phyloP scores from a whole-genome alignment of 2,113 vertebrate genomes.

The Labeo rohita region DNA sequence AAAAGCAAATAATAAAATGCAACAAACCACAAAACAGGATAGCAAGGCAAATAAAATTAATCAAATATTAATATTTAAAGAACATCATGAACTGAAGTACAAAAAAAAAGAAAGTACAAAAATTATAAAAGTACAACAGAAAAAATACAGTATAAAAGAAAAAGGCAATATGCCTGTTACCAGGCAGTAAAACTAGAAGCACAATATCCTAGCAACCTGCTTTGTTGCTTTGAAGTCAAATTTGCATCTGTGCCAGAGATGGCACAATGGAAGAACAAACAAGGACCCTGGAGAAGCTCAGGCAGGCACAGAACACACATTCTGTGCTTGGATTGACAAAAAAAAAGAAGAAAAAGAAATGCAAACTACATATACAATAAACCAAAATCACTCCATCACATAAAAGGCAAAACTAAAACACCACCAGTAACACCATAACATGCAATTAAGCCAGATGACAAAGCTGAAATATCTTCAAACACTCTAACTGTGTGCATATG shows the following conservation, averaged over 20 bases:
- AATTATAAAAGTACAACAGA: neutral
- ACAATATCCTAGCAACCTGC: constrained; percentile 71
- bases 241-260: constrained; percentile 68
- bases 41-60: too few relatives aligned
- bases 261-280: constrained; percentile 55
- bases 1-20: too few relatives aligned
- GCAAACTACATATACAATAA: neutral
- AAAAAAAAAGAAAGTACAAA: neutral
- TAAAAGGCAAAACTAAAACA: neutral
- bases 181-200: constrained; percentile 19
- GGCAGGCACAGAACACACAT: neutral
- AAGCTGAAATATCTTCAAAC: constrained; percentile 1
- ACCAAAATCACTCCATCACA: neutral
- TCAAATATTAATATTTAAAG: neutral
- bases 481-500: constrained; percentile 31
- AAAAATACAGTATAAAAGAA: neutral
- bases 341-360: neutral
- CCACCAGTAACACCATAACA: neutral
- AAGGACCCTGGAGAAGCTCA: constrained; percentile 1
- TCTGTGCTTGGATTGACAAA: neutral
- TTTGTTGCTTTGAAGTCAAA: constrained; percentile 63
- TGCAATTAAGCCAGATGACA: neutral
- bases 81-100: neutral
- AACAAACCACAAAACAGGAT: too few relatives aligned
- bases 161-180: constrained; percentile 47